These are phyloP conservation scores for Xenopus laevis DNA, from an alignment of 2,113 vertebrate genomes.

Conservation along the genomic window DNA sequence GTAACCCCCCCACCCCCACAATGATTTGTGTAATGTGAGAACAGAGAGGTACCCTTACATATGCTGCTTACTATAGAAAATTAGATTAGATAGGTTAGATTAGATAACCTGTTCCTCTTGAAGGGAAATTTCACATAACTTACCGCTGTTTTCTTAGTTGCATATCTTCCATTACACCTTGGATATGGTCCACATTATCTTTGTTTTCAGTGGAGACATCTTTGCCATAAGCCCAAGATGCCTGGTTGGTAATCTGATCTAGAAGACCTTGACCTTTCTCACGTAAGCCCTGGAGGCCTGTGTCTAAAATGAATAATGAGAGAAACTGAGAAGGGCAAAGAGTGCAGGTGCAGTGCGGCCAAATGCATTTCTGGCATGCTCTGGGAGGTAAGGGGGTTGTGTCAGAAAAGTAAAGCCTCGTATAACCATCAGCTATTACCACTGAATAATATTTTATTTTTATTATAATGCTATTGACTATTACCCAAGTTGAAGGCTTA, in stretches of 20 bases:
- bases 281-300: conserved; percentile 77
- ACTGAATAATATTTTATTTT: too few relatives aligned
- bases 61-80: too few relatives aligned
- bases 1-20: too few relatives aligned
- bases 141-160: conserved; percentile 96
- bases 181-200: conserved; percentile 90
- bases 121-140: neutral
- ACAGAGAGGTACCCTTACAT: too few relatives aligned
- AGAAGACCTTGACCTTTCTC: conserved; percentile 89
- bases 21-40: too few relatives aligned
- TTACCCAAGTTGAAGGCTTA: too few relatives aligned
- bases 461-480: too few relatives aligned
- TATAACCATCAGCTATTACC: too few relatives aligned
- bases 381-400: neutral
- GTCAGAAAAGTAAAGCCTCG: too few relatives aligned
- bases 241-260: conserved; percentile 89
- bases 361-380: neutral
- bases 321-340: neutral
- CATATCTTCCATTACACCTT: conserved; percentile 97
- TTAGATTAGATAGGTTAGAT: neutral
- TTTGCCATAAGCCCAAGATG: conserved; percentile 82
- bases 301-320: conserved; percentile 55
- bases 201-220: conserved; percentile 85
- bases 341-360: neutral
- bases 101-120: neutral